phyloP scores from a whole-genome alignment of 2,888 invertebrate species.

The Hemicrepidius hirtus region DNA sequence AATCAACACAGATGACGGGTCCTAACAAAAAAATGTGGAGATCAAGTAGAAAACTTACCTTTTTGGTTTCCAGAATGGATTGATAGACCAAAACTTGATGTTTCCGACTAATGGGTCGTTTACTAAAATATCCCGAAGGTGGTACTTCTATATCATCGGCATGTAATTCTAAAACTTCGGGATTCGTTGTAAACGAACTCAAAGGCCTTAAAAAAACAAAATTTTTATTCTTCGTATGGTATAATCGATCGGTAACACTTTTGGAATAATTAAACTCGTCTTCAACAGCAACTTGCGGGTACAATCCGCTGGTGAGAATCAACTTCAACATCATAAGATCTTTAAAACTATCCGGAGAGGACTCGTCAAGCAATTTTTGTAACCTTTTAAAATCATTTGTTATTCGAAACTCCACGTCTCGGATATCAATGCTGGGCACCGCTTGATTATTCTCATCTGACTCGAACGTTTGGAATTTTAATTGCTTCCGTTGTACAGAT shows the following conservation, averaged over 20 bases:
- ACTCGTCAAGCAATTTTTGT: constrained; percentile 77
- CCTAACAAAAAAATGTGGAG: too few relatives aligned
- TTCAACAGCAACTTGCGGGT: constrained; percentile 95
- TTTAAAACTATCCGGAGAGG: constrained; percentile 78
- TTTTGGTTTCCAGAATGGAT: constrained; percentile 87
- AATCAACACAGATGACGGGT: too few relatives aligned
- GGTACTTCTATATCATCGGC: constrained; percentile 85
- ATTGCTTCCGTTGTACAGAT: constrained; percentile 82
- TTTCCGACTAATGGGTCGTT: constrained; percentile 83
- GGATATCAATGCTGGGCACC: constrained; percentile 65
- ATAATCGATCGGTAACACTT: constrained; percentile 86
- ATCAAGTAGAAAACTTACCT: constrained; percentile 66
- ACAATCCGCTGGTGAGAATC: constrained; percentile 93
- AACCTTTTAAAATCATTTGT: constrained; percentile 78
- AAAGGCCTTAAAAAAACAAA: constrained; percentile 94
- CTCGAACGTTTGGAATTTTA: constrained; percentile 82
- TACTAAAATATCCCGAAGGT: constrained; percentile 78
- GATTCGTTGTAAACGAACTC: constrained; percentile 89
- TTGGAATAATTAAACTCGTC: constrained; percentile 96
- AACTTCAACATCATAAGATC: constrained; percentile 84
- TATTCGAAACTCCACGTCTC: constrained; percentile 80
- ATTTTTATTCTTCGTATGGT: constrained; percentile 90
- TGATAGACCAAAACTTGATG: constrained; percentile 93
- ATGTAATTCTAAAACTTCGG: constrained; percentile 84
- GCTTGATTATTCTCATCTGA: constrained; percentile 75